These are phyloP conservation scores for Brachionus rubens DNA, from an alignment of 1,140 invertebrate genomes.

Conservation along the genomic window DNA sequence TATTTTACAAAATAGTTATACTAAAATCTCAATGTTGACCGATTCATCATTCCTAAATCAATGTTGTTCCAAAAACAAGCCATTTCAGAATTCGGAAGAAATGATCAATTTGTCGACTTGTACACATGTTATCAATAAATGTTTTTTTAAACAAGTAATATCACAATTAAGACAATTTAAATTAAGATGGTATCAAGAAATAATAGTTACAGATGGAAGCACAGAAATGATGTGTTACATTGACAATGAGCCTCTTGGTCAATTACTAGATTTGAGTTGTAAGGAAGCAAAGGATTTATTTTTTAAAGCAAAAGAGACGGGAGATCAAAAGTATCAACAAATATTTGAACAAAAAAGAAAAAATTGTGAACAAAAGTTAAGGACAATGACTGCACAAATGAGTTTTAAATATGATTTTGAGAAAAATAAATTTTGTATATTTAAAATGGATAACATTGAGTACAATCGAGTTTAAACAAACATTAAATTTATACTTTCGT, in stretches of 20 bases:
- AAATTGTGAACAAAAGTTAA: constrained; percentile 42
- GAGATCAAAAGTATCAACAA: background rate
- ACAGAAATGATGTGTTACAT: constrained; percentile 1
- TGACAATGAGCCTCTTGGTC: background rate
- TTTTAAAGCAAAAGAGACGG: background rate
- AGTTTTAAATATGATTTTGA: constrained; percentile 23
- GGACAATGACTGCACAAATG: constrained; percentile 1
- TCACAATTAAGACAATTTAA: background rate
- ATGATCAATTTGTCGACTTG: background rate
- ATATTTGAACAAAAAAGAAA: constrained; percentile 29
- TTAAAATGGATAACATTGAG: constrained; percentile 26
- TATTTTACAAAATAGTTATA: background rate
- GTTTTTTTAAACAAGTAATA: constrained; percentile 5
- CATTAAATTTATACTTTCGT: no score
- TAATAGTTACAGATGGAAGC: background rate
- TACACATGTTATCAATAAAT: background rate
- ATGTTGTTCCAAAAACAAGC: background rate
- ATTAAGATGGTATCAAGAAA: constrained; percentile 29
- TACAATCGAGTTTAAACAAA: constrained; percentile 9
- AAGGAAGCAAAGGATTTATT: constrained; percentile 24
- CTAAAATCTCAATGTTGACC: background rate
- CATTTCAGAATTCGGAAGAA: background rate
- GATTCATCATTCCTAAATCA: background rate
- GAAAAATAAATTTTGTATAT: constrained; percentile 32
- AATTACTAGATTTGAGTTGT: background rate